Base-by-base conservation (phyloP, 2,888 invertebrate species). In the Deilephila elpenor region DNA sequence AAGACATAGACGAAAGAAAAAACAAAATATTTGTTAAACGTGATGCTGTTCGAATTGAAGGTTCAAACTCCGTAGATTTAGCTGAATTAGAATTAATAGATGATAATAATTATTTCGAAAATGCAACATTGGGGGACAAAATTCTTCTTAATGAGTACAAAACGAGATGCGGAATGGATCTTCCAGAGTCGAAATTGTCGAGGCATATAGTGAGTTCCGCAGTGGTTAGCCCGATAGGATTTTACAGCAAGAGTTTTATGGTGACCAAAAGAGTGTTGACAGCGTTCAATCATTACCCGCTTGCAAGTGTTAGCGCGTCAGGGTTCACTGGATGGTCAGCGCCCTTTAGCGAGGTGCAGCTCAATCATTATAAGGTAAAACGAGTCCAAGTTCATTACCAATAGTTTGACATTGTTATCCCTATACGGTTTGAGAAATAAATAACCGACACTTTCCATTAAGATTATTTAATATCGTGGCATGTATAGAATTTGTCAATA, bases 201-300 rank as follows among this genome's bases (percentile, higher is more conserved):
- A 88, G 90, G 73, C 94, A 96, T 79, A 85, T 95, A 56, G 84
- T 95, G 59, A 93, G 96, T 73, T 96, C 96, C 25, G 93, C 94
- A 3, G 86, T 94, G 74, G 92, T 96, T 70, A 97, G 96, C 82
- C 95, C 95, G 4, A 91, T 95, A 75, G 96, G 96, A 25, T 96
- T 96, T 79, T 96, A 96, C 75, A 96, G 96, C 72, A 97, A 97
- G 87, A 97, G 97, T 86, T 96, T 97, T 86, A 96, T 97, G 85
- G 90, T 95, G 32, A 96, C 96, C 6, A 93, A 93, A 78, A 95
- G 95, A 76, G 95, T 97, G 44, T 89, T 97, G 81, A 96, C 96
- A 70, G 96, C 97, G 60, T 97, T 97, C 89, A 97, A 97, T 88
- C 97, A 97, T 86, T 97, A 97, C 83, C 96, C 97, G 5, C 87